Base-by-base conservation (phyloP, 2,888 invertebrate species). In the Zele albiditarsus region DNA sequence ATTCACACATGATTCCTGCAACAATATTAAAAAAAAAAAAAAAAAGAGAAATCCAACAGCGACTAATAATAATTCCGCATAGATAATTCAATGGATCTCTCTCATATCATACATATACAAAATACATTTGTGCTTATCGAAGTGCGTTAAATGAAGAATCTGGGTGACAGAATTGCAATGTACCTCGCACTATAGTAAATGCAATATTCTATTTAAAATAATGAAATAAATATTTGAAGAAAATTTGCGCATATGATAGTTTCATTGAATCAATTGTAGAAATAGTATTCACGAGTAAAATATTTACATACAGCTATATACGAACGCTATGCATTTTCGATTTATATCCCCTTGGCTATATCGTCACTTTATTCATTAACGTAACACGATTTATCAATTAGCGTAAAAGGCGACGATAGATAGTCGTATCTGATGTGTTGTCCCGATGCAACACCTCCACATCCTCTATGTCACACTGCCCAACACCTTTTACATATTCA, bases 351-450 rank as follows among this genome's bases (percentile, higher is more conserved):
- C 71, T 72, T 67, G 80, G 76, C 79, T 75, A 75, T 78, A 81
- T 78, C 79, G 63, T 80, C 82, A 83, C 81, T 84, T 83, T 87
- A 88, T 89, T 89, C 88, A 88, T 89, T 89, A 89, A 87, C 86
- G 87, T 84, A 87, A 89, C 89, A 89, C 88, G 89, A 88, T 89
- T 89, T 89, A 89, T 89, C 89, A 88, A 89, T 89, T 89, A 89
- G 88, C 88, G 88, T 89, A 86, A 88, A 88, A 89, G 88, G 88
- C 87, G 84, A 84, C 88, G 85, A 88, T 88, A 88, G 88, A 89
- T 88, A 87, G 88, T 86, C 86, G 86, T 85, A 31, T 84, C 86
- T 85, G 88, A 88, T 88, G 87, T 84, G 86, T 84, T 84, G 84
- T 81, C 82, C 80, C 81, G 79, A 70, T 57, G 65, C 63, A 69